phyloP scores from a whole-genome alignment of 1,140 invertebrate genomes.

The Cotesia vestalis region DNA sequence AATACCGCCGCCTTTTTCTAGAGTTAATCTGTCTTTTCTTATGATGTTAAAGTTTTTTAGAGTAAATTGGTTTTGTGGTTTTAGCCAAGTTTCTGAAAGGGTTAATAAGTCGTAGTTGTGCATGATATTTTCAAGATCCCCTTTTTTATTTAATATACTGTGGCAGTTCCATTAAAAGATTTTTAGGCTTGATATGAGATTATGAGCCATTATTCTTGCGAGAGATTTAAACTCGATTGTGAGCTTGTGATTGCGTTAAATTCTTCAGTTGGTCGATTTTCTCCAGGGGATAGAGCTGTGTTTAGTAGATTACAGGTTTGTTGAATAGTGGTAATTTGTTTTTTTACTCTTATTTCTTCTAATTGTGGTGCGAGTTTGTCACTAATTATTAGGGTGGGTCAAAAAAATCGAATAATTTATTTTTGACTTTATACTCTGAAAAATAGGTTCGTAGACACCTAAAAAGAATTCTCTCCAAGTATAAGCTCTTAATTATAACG shows the following conservation, averaged over 20 bases:
- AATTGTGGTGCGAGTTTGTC: no score
- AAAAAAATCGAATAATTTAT: no score
- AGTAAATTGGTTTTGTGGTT: neutral
- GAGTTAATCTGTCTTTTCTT: slow-evolving; percentile 8
- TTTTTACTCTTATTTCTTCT: no score
- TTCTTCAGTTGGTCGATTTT: neutral
- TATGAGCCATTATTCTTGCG: neutral
- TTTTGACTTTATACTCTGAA: no score
- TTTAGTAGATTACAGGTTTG: no score
- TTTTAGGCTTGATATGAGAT: slow-evolving; percentile 7
- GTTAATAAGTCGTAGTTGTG: slow-evolving; percentile 7
- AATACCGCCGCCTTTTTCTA: slow-evolving; percentile 27
- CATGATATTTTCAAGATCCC: neutral
- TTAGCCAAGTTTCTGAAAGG: slow-evolving; percentile 28
- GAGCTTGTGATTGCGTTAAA: neutral
- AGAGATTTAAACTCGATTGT: neutral
- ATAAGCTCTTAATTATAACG: no score
- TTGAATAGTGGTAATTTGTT: no score
- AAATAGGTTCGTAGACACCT: no score
- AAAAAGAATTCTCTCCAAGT: no score
- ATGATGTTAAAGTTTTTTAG: slow-evolving; percentile 31
- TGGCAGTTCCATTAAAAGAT: slow-evolving; percentile 35
- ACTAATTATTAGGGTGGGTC: no score
- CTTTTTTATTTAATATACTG: slow-evolving; percentile 20
- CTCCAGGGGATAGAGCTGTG: neutral